These are phyloP conservation scores for Tetranychus truncatus DNA, from an alignment of 2,888 invertebrate genomes.

Conservation along the genomic window DNA sequence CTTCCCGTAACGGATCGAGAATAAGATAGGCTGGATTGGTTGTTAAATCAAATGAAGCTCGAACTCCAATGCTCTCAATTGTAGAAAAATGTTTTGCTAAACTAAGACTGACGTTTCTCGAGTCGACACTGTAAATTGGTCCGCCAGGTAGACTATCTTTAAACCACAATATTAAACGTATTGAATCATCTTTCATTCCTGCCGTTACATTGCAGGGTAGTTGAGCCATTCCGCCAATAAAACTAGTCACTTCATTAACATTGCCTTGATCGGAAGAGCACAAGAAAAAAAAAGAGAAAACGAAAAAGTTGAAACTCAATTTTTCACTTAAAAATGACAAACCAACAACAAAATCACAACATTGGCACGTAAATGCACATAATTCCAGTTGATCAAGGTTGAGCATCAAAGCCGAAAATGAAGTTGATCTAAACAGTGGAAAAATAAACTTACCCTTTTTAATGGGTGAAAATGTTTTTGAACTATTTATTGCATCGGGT, in stretches of 20 bases:
- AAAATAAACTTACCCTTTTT: neutral
- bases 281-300: no score
- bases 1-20: neutral
- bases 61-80: neutral
- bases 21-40: conserved; percentile 10
- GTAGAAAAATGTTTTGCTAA: conserved; percentile 10
- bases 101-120: neutral
- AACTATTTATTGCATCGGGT: neutral
- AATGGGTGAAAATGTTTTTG: neutral
- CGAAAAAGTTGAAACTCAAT: no score
- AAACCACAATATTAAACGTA: conserved; percentile 21
- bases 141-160: conserved; percentile 20
- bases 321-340: no score
- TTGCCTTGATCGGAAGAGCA: neutral
- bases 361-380: no score
- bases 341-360: no score
- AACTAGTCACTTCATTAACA: conserved; percentile 17
- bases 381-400: no score
- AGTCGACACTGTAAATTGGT: conserved; percentile 21
- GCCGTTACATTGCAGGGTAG: conserved; percentile 32
- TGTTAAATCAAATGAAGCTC: conserved; percentile 10
- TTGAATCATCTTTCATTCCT: conserved; percentile 14
- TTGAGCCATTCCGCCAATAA: conserved; percentile 23
- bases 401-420: no score
- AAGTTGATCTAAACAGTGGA: no score